These are phyloP conservation scores for Seriola quinqueradiata DNA, from an alignment of 2,113 vertebrate species.

Conservation along the genomic window DNA sequence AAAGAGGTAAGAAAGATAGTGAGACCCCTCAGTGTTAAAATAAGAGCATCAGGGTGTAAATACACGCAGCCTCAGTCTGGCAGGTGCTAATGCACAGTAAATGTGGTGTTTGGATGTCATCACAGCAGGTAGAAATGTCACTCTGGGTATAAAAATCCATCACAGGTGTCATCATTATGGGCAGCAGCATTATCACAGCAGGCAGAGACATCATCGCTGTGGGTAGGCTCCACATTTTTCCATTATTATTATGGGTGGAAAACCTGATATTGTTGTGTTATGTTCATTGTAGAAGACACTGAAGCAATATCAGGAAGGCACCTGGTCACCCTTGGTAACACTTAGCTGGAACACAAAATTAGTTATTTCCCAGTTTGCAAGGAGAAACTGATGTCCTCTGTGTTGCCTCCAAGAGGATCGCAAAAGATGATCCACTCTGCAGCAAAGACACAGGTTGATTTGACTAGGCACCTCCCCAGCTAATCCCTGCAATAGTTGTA, in stretches of 20 bases:
- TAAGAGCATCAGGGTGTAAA: not conserved
- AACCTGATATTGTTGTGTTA: not conserved
- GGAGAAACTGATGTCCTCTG: not conserved
- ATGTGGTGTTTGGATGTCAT: not conserved
- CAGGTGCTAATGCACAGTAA: conserved; percentile 17
- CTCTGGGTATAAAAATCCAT: conserved; percentile 8
- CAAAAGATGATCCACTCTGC: not conserved
- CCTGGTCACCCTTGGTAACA: not conserved
- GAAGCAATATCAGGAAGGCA: not conserved
- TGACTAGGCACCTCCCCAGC: not conserved
- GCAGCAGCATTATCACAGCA: not conserved
- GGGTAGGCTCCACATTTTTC: not conserved
- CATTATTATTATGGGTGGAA: not conserved
- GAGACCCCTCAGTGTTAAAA: conserved; percentile 9
- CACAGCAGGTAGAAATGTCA: conserved; percentile 10
- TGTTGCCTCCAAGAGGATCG: not conserved
- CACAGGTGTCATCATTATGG: not conserved
- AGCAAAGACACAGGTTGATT: not conserved
- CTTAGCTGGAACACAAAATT: not conserved
- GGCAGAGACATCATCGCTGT: not conserved
- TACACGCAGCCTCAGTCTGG: not conserved
- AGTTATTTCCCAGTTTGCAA: no score
- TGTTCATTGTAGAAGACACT: not conserved
- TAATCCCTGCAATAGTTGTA: not conserved
- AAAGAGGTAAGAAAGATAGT: not conserved